Percentiles rank a stretch among this genome's conserved stretches.
These are phyloP conservation scores for Chrysemys picta DNA, from an alignment of 2,113 vertebrate genomes.

Conservation along the genomic window DNA sequence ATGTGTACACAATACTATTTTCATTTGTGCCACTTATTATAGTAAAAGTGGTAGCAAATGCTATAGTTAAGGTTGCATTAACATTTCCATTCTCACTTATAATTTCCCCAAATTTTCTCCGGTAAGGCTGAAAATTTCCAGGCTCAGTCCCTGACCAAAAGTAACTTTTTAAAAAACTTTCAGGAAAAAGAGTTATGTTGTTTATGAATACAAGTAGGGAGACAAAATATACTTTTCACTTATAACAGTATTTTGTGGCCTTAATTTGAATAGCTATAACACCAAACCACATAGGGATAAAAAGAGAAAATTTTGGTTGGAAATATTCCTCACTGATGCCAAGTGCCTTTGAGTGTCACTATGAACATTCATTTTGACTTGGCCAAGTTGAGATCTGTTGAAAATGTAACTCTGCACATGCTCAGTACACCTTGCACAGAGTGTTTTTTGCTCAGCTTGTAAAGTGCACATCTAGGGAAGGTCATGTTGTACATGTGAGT, in stretches of 20 bases:
- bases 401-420: neutral
- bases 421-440: constrained; percentile 33
- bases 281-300: neutral
- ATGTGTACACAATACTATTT: neutral
- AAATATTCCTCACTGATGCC: neutral
- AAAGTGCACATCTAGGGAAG: neutral
- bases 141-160: neutral
- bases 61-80: neutral
- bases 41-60: neutral
- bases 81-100: neutral
- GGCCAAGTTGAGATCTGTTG: neutral
- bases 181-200: neutral
- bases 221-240: neutral
- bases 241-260: neutral
- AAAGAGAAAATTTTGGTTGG: neutral
- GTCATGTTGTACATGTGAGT: neutral
- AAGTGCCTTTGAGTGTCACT: neutral
- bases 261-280: neutral
- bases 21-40: neutral
- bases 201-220: neutral
- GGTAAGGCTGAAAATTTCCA: neutral
- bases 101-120: neutral
- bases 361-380: neutral
- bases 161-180: neutral
- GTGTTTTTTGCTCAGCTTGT: neutral